Evolutionary conservation across 2,888 invertebrate genomes (phyloP), one percentile per base, ranked within the genome.

Genomic region (Xestoiulus laeticollis): DNA sequence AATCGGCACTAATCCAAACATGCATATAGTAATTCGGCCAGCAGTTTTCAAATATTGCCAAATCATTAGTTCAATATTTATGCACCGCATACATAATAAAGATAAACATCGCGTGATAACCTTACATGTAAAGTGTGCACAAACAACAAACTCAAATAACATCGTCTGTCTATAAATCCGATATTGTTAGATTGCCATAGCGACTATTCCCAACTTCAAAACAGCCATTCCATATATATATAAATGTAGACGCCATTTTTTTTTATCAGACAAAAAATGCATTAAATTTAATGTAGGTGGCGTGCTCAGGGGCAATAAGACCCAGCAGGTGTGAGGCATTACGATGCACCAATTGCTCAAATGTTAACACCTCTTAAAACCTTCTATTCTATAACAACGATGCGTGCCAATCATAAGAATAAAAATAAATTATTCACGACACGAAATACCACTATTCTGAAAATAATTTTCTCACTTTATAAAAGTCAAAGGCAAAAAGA

Each of bases 71-170:
- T 78, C 78, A 78, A 78, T 78, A 78, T 78, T 78, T 78, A 78
- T 78, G 78, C 30, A 16, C 30, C 30, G 78, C 78, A 16, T 78
- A 16, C 4, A 78, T 78, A 26, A 30, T 78, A 78, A 78, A 78
- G 78, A 78, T 78, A 78, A 78, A 78, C 78, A 78, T 78, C 12
- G 78, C 78, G 78, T 78, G 78, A 78, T 78, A 78, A 78, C 78
- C 78, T 78, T 16, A 30, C 78, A 14, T 78, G 26, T 78, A 78
- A 78, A 78, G 78, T 78, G 78, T 16, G 78, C 26, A 14, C 78
- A 78, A 78, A 78, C 78, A 30, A 78, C 78, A 30, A 78, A 78
- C 78, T 30, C 78, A 30, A 78, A 78, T 78, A 78, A 78, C 78
- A 78, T 78, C 30, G 78, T 26, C 26, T 30, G 78, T 78, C 78